phyloP scores from a whole-genome alignment of 2,888 invertebrate species.

The Glaucopsyche alexis region DNA sequence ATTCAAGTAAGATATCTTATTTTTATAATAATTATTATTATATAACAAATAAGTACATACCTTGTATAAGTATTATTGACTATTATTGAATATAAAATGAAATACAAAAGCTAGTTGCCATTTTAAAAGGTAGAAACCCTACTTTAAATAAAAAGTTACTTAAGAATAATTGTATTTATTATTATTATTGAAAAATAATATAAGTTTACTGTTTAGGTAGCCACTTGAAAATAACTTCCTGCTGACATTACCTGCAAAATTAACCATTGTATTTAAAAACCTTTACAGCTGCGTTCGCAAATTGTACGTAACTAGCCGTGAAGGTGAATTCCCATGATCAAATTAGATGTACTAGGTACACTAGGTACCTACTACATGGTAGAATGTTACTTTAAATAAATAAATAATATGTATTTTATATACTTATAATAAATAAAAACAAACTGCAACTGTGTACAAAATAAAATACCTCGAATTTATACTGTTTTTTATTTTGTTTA shows the following conservation, averaged over 20 bases:
- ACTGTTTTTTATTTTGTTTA: slow-evolving; percentile 27
- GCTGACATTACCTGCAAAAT: neutral
- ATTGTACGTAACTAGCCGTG: slow-evolving; percentile 19
- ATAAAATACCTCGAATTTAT: slow-evolving; percentile 28
- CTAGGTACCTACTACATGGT: neutral
- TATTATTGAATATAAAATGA: neutral
- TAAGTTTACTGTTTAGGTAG: too few relatives aligned
- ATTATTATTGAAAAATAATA: too few relatives aligned
- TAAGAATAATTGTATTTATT: too few relatives aligned
- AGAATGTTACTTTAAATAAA: too few relatives aligned
- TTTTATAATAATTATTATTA: too few relatives aligned
- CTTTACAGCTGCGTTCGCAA: neutral
- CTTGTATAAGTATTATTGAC: neutral
- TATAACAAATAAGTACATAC: too few relatives aligned
- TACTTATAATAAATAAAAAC: too few relatives aligned
- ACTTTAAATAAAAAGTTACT: neutral
- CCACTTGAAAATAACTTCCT: too few relatives aligned
- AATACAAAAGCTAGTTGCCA: neutral
- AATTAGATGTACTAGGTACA: neutral
- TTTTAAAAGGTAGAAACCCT: neutral
- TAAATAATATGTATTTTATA: too few relatives aligned
- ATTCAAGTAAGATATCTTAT: too few relatives aligned
- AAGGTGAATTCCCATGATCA: slow-evolving; percentile 16
- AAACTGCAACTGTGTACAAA: slow-evolving; percentile 29
- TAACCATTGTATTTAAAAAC: slow-evolving; percentile 2